phyloP scores from a whole-genome alignment of 2,113 vertebrate species.

The Anguilla japonica region DNA sequence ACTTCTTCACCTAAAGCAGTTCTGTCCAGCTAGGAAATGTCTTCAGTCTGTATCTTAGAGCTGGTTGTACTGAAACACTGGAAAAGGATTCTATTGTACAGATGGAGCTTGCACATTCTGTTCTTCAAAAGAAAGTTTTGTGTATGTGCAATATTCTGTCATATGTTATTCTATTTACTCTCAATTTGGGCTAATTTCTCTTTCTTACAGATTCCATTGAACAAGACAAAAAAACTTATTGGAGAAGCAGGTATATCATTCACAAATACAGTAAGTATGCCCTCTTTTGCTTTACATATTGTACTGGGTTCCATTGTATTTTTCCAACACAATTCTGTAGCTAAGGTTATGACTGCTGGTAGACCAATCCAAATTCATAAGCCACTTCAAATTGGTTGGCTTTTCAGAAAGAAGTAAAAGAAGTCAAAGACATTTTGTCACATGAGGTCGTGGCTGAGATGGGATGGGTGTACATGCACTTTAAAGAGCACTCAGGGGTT shows the following conservation, averaged over 20 bases:
- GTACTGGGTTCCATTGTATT: neutral
- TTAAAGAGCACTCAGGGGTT: neutral
- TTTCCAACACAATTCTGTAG: neutral
- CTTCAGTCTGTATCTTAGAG: too few relatives aligned
- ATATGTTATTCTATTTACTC: too few relatives aligned
- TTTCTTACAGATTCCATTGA: slow-evolving; percentile 81
- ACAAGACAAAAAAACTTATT: slow-evolving; percentile 86
- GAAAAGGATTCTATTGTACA: too few relatives aligned
- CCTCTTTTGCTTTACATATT: neutral
- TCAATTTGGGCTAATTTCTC: neutral
- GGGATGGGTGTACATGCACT: too few relatives aligned
- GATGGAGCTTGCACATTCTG: too few relatives aligned
- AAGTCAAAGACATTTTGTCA: neutral
- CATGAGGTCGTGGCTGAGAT: neutral
- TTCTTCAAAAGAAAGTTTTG: too few relatives aligned
- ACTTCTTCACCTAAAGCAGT: too few relatives aligned
- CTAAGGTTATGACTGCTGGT: neutral
- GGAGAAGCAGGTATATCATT: slow-evolving; percentile 88
- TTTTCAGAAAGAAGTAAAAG: neutral
- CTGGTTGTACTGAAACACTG: too few relatives aligned
- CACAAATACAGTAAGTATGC: slow-evolving; percentile 80
- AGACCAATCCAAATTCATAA: neutral
- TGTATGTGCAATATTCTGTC: too few relatives aligned
- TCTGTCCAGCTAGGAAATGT: too few relatives aligned
- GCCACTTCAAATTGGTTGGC: neutral